Base-by-base conservation (phyloP, 2,888 invertebrate genomes). In the Sipunculus nudus region DNA sequence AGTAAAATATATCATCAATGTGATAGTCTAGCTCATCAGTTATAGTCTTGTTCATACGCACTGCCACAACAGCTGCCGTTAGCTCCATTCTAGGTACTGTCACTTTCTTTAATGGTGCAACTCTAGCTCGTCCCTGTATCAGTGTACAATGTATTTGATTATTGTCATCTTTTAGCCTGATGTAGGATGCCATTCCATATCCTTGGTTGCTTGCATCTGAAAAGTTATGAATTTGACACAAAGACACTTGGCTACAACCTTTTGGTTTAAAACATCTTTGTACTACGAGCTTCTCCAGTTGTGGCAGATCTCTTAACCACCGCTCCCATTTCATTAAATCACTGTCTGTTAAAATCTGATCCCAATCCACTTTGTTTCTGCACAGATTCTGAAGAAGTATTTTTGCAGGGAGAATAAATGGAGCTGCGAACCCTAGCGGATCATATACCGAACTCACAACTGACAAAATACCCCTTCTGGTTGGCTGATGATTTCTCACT, bases 341-440 rank as follows among this genome's bases (percentile, higher is more conserved):
- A 6, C 16, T 10, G 6, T 19, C 49, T 6, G 5, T 19, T 8
- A 49, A 31, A 3, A n/a, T 21, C 5, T 49, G n/a, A n/a, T n/a
- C n/a, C n/a, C n/a, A n/a, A n/a, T n/a, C n/a, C n/a, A n/a, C n/a
- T n/a, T n/a, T n/a, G n/a, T n/a, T n/a, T n/a, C n/a, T n/a, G n/a
- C n/a, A n/a, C n/a, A n/a, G n/a, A n/a, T n/a, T n/a, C n/a, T n/a
- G n/a, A n/a, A n/a, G n/a, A n/a, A n/a, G n/a, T n/a, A n/a, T n/a
- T n/a, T n/a, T n/a, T n/a, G n/a, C n/a, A n/a, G n/a, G n/a, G n/a
- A n/a, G n/a, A n/a, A n/a, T n/a, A n/a, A n/a, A n/a, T n/a, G n/a
- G n/a, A n/a, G n/a, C n/a, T n/a, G n/a, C 59, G 28, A 68, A 38
- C 45, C 68, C 70, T 26, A 68, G 50, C 19, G 68, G 66, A 50